phyloP scores from a whole-genome alignment of 1,140 invertebrate species.

The Drosophila nikananu region DNA sequence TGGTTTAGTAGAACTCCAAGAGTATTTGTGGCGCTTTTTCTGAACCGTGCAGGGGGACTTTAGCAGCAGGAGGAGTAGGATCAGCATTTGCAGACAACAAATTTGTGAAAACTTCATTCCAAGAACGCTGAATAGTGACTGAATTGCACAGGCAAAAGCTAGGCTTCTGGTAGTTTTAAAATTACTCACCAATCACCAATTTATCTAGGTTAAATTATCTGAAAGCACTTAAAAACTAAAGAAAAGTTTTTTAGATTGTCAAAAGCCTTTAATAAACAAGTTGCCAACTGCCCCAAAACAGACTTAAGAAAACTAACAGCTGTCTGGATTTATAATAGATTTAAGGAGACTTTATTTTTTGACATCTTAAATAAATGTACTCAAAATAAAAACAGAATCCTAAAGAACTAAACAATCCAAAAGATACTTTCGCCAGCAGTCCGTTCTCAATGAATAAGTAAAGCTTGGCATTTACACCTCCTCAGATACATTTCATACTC shows the following conservation, averaged over 20 bases:
- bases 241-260: neutral
- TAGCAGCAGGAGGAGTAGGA: conserved; percentile 12
- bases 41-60: neutral
- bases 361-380: neutral
- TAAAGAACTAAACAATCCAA: neutral
- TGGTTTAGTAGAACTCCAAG: neutral
- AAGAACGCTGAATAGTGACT: conserved; percentile 20
- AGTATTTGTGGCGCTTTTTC: neutral
- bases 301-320: neutral
- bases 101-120: conserved; percentile 13
- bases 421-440: neutral
- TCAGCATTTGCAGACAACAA: neutral
- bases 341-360: neutral
- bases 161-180: neutral
- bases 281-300: neutral
- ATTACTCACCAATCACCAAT: neutral
- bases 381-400: neutral
- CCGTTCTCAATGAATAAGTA: conserved; percentile 22
- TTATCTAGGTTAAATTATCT: neutral
- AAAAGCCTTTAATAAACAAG: neutral
- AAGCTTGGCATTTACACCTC: conserved; percentile 30
- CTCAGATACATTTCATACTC: conserved; percentile 1
- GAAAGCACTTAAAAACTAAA: neutral
- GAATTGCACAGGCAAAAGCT: neutral
- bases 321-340: neutral